Percentiles rank a stretch among this genome's conserved stretches.
phyloP scores from a whole-genome alignment of 2,888 invertebrate species.

The Drosophila ustulata region DNA sequence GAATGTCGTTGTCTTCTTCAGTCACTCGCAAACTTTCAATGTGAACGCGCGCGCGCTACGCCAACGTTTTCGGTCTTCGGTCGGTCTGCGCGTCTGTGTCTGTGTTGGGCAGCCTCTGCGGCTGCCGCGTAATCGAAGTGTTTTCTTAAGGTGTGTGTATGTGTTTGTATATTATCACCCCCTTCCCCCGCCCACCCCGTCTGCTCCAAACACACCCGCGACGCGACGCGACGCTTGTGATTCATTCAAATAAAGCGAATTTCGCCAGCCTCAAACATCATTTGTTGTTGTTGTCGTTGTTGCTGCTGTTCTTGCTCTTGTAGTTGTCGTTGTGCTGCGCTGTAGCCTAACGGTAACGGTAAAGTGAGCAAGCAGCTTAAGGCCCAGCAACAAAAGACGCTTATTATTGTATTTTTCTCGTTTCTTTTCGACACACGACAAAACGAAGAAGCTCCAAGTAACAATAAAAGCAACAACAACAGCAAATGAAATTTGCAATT shows the following conservation, averaged over 20 bases:
- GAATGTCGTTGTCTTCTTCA: constrained; percentile 41
- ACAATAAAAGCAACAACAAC: constrained; percentile 14
- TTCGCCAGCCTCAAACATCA: constrained; percentile 46
- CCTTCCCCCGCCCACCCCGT: background rate
- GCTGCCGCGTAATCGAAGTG: constrained; percentile 34
- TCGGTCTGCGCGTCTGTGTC: constrained; percentile 14
- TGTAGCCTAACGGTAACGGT: constrained; percentile 71
- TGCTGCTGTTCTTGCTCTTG: constrained; percentile 10
- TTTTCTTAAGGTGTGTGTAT: constrained; percentile 39
- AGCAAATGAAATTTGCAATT: constrained; percentile 73
- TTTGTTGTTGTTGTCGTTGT: constrained; percentile 35
- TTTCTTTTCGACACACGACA: constrained; percentile 44
- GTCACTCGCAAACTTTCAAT: constrained; percentile 70
- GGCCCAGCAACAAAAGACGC: constrained; percentile 19
- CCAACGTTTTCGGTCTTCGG: constrained; percentile 30
- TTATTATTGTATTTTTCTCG: constrained; percentile 30
- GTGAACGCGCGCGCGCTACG: constrained; percentile 55
- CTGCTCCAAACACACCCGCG: constrained; percentile 17
- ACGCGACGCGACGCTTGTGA: constrained; percentile 31
- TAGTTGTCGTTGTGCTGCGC: constrained; percentile 41
- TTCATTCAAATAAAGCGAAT: constrained; percentile 50
- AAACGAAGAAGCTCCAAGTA: constrained; percentile 33
- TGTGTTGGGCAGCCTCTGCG: constrained; percentile 20
- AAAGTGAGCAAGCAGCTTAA: constrained; percentile 63
- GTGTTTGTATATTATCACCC: constrained; percentile 9